Conservation (phyloP, 2,113 vertebrate species). For the Fukomys damarensis region DNA sequence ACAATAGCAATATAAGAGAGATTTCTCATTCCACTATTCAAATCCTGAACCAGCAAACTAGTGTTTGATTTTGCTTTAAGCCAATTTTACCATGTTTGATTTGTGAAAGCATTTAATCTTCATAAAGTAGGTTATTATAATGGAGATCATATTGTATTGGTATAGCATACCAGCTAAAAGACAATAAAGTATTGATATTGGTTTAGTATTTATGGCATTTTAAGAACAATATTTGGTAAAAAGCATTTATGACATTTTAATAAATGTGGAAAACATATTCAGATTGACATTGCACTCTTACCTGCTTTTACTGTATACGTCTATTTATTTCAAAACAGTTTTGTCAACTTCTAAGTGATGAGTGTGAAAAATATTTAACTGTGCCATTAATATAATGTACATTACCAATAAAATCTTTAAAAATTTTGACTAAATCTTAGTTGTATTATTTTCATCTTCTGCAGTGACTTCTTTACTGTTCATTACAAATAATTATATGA, state of each 20-base stretch:
- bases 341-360: background rate
- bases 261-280: conserved; percentile 20
- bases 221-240: conserved; percentile 11
- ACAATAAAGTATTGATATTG: conserved; percentile 69
- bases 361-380: background rate
- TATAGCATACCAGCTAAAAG: conserved; percentile 77
- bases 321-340: background rate
- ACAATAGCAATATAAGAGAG: conserved; percentile 91
- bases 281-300: background rate
- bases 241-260: conserved; percentile 43
- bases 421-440: background rate
- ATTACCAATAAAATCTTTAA: background rate
- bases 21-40: conserved; percentile 91
- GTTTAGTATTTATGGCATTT: conserved; percentile 58
- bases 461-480: background rate
- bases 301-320: background rate
- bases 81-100: conserved; percentile 91
- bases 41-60: conserved; percentile 89
- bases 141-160: conserved; percentile 88
- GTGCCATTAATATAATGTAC: background rate
- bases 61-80: conserved; percentile 92
- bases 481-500: background rate
- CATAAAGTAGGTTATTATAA: conserved; percentile 92
- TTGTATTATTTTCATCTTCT: background rate
- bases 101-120: conserved; percentile 93